Evolutionary conservation across 64 coral and sea anemone genomes (phyloP).

Genomic region (Pachyseris speciosa): DNA sequence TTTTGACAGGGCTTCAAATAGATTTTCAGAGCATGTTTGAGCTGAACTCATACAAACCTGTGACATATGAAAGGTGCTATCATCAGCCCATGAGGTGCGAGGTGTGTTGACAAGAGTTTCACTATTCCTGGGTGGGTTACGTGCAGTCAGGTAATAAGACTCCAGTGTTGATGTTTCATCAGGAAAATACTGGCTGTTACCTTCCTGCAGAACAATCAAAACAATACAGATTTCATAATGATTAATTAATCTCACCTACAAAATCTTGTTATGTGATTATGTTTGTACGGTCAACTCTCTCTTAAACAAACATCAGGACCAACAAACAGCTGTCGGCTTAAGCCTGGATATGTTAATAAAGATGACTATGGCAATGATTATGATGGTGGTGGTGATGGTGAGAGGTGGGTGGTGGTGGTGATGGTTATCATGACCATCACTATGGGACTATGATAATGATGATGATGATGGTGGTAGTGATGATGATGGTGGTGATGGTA

Average conservation of each 20-base stretch:
- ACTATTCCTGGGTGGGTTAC: neutral
- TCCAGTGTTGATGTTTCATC: conserved; percentile 32
- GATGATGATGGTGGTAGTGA: too few relatives aligned
- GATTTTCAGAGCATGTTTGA: neutral
- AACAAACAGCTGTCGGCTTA: too few relatives aligned
- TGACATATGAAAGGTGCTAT: conserved; percentile 12
- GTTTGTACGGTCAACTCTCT: too few relatives aligned
- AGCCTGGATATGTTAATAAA: too few relatives aligned
- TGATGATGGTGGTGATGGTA: too few relatives aligned
- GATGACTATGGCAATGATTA: too few relatives aligned
- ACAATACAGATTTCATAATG: neutral
- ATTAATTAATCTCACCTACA: neutral
- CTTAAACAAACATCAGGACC: too few relatives aligned
- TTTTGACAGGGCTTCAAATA: neutral
- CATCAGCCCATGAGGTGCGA: neutral
- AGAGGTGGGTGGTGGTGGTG: too few relatives aligned
- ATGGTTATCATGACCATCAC: too few relatives aligned
- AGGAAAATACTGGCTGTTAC: neutral
- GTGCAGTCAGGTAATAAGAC: conserved; percentile 13
- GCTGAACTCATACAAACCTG: neutral
- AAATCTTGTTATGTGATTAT: too few relatives aligned
- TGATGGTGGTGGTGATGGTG: too few relatives aligned
- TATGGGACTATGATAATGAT: too few relatives aligned
- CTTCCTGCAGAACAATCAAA: neutral
- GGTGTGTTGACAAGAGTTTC: neutral